Conservation (phyloP, 2,888 invertebrate species). For the Kryphioiulus occultus region DNA sequence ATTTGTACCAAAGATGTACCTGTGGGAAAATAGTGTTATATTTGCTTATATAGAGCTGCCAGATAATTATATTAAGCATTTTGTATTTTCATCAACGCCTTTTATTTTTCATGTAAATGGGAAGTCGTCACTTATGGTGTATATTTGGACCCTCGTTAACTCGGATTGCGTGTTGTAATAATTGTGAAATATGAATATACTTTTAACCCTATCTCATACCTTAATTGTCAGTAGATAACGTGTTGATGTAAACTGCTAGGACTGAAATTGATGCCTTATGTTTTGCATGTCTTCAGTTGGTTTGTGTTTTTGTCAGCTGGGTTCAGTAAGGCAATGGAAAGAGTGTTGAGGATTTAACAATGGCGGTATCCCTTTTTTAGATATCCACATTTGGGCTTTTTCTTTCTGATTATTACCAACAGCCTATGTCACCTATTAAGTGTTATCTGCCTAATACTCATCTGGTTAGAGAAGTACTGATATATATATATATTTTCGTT, state of each 20-base stretch:
- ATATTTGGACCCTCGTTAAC: neutral
- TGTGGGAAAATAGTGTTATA: slow-evolving; percentile 21
- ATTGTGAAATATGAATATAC: slow-evolving; percentile 33
- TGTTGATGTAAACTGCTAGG: neutral
- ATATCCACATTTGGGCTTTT: neutral
- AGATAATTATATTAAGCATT: slow-evolving; percentile 32
- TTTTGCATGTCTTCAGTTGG: neutral
- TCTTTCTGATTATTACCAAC: neutral
- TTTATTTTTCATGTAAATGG: slow-evolving; percentile 10
- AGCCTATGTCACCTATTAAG: neutral
- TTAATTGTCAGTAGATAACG: neutral
- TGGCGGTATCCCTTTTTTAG: neutral
- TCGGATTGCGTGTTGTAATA: slow-evolving; percentile 11
- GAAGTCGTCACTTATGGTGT: neutral
- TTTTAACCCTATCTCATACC: neutral
- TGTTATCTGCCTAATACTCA: slow-evolving; percentile 36
- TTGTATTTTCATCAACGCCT: slow-evolving; percentile 20
- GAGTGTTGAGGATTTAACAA: neutral
- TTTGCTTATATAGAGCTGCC: slow-evolving; percentile 16
- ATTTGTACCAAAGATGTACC: slow-evolving; percentile 40
- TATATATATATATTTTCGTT: neutral
- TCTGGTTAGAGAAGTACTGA: neutral
- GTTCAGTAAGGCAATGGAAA: neutral
- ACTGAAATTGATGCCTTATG: neutral
- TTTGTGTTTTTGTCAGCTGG: neutral